Conservation (phyloP, 2,113 vertebrate species). For the Gymnobelideus leadbeateri region DNA sequence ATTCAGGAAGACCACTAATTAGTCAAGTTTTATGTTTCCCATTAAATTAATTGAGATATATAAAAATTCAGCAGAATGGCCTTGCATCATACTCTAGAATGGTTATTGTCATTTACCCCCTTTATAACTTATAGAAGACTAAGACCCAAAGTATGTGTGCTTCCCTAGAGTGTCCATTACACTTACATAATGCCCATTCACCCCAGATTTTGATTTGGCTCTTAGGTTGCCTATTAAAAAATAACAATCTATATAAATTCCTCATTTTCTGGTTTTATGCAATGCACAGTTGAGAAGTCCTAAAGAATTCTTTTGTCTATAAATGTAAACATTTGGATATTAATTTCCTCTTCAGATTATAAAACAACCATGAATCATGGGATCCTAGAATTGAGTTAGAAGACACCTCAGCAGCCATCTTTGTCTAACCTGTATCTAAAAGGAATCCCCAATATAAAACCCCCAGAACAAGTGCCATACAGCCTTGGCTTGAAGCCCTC, state of each 20-base stretch:
- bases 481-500: not conserved
- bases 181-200: not conserved
- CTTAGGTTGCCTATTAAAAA: not conserved
- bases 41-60: not conserved
- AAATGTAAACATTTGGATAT: not conserved
- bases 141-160: not conserved
- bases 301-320: not conserved
- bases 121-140: not conserved
- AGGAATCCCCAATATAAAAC: not conserved
- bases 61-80: not conserved
- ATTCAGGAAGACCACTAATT: not conserved
- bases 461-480: not conserved
- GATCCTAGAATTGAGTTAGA: not conserved
- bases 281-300: not conserved
- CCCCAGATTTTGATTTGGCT: not conserved
- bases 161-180: not conserved
- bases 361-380: not conserved
- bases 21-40: not conserved
- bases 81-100: not conserved
- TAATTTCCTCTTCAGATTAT: not conserved
- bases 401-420: not conserved
- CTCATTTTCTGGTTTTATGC: not conserved
- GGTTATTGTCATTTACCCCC: not conserved
- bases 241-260: not conserved
- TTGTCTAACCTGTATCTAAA: not conserved